A percentile compares a stretch with the other conserved stretches of the same genome.
Evolutionary conservation across 1,140 invertebrate species (phyloP).

Genomic region (Probaryconus sp.): DNA sequence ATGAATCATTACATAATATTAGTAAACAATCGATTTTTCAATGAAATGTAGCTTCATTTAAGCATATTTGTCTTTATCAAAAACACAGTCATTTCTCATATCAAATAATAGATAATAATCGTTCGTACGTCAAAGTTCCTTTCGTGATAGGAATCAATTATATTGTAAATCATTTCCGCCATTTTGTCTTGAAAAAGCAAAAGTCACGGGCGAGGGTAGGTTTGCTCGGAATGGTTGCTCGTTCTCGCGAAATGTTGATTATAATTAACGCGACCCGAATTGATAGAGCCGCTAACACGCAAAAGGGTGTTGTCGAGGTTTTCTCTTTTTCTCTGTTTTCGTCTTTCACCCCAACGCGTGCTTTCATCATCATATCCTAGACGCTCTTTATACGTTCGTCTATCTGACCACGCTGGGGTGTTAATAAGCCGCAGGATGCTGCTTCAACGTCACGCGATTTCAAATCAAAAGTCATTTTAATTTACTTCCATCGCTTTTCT

Average conservation of each 20-base stretch:
- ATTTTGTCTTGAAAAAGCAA: slow-evolving; percentile 76
- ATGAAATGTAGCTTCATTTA: no score
- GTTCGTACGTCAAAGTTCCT: slow-evolving; percentile 51
- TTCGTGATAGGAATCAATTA: slow-evolving; percentile 73
- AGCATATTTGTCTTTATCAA: no score
- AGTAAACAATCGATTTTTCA: no score
- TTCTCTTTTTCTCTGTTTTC: slow-evolving; percentile 31
- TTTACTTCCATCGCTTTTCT: slow-evolving; percentile 39
- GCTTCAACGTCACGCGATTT: slow-evolving; percentile 64
- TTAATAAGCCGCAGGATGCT: slow-evolving; percentile 51
- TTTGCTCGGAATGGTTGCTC: slow-evolving; percentile 6
- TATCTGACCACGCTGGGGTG: slow-evolving; percentile 48
- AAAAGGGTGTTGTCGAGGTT: slow-evolving; percentile 65
- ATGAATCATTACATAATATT: no score
- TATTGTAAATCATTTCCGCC: slow-evolving; percentile 77
- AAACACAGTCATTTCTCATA: no score
- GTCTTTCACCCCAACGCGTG: background rate
- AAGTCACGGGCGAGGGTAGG: slow-evolving; percentile 9
- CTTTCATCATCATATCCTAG: slow-evolving; percentile 22
- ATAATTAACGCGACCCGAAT: slow-evolving; percentile 75
- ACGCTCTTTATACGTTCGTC: slow-evolving; percentile 50
- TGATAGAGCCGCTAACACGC: slow-evolving; percentile 73
- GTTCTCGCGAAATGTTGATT: slow-evolving; percentile 66
- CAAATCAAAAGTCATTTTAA: slow-evolving; percentile 64
- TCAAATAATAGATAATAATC: no score